phyloP scores from a whole-genome alignment of 1,140 invertebrate species.

The Drosophila miranda region DNA sequence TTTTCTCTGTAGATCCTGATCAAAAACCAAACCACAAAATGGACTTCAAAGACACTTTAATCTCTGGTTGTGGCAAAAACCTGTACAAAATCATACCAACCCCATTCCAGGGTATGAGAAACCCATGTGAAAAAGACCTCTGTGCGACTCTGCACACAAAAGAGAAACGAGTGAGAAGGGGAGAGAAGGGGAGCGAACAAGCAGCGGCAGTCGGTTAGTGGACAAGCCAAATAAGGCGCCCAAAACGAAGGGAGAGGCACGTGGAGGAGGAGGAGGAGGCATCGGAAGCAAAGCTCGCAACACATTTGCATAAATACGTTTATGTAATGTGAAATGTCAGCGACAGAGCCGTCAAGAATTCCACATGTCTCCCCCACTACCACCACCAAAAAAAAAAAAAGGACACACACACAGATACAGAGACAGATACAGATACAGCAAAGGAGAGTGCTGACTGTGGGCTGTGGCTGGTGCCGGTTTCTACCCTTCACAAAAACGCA shows the following conservation, averaged over 20 bases:
- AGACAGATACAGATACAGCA: not conserved
- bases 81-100: too few species aligned
- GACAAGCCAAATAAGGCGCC: slow-evolving; percentile 19
- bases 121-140: too few species aligned
- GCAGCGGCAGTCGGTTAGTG: slow-evolving; percentile 47
- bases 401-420: slow-evolving; percentile 1
- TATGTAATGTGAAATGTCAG: slow-evolving; percentile 79
- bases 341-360: slow-evolving; percentile 62
- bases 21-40: too few species aligned
- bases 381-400: not conserved
- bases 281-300: slow-evolving; percentile 66
- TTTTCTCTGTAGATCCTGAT: too few species aligned
- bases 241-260: too few species aligned
- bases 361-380: not conserved
- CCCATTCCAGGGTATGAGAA: too few species aligned
- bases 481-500: slow-evolving; percentile 53
- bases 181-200: slow-evolving; percentile 1
- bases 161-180: slow-evolving; percentile 3
- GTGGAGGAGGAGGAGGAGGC: too few species aligned
- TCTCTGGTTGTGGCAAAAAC: too few species aligned
- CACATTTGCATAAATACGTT: slow-evolving; percentile 77
- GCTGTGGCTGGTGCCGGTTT: not conserved
- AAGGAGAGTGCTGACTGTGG: not conserved
- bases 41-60: too few species aligned
- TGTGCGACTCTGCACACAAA: slow-evolving; percentile 7